Evolutionary conservation across 1,140 invertebrate species (phyloP).

Genomic region (Bombus waltoni): DNA sequence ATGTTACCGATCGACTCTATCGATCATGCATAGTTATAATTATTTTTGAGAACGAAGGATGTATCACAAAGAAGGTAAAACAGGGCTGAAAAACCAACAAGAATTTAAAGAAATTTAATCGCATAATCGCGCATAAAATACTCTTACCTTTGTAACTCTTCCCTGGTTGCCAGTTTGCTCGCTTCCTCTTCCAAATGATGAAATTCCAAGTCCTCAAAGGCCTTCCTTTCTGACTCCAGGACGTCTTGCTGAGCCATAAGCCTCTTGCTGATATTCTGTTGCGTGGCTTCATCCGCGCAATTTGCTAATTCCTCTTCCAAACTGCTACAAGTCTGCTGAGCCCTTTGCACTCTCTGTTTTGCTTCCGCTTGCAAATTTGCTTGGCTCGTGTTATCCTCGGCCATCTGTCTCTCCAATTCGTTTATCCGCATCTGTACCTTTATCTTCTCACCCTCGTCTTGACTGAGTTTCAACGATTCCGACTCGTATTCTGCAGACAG

Average conservation of each 20-base stretch:
- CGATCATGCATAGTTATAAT: too few relatives aligned
- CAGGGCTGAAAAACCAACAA: background rate
- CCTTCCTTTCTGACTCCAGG: slow-evolving; percentile 89
- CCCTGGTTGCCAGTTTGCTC: slow-evolving; percentile 90
- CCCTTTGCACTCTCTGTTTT: slow-evolving; percentile 72
- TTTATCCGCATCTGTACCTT: slow-evolving; percentile 86
- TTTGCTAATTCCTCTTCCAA: slow-evolving; percentile 76
- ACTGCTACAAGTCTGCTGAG: slow-evolving; percentile 80
- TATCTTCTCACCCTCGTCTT: slow-evolving; percentile 88
- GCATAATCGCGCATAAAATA: background rate
- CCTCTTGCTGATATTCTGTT: slow-evolving; percentile 73
- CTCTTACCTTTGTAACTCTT: slow-evolving; percentile 89
- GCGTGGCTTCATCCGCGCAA: slow-evolving; percentile 65
- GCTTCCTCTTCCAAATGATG: slow-evolving; percentile 96
- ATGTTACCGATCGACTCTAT: background rate
- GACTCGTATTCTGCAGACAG: slow-evolving; percentile 91
- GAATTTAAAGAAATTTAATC: background rate
- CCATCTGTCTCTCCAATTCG: slow-evolving; percentile 83
- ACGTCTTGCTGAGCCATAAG: slow-evolving; percentile 84
- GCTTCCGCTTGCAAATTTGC: slow-evolving; percentile 80
- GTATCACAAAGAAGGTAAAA: background rate
- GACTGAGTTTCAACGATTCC: slow-evolving; percentile 87
- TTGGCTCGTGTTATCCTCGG: slow-evolving; percentile 78
- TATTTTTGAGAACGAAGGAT: background rate
- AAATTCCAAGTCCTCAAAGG: slow-evolving; percentile 96